Base-by-base conservation (phyloP, 2,113 vertebrate genomes). In the Microtus ochrogaster region DNA sequence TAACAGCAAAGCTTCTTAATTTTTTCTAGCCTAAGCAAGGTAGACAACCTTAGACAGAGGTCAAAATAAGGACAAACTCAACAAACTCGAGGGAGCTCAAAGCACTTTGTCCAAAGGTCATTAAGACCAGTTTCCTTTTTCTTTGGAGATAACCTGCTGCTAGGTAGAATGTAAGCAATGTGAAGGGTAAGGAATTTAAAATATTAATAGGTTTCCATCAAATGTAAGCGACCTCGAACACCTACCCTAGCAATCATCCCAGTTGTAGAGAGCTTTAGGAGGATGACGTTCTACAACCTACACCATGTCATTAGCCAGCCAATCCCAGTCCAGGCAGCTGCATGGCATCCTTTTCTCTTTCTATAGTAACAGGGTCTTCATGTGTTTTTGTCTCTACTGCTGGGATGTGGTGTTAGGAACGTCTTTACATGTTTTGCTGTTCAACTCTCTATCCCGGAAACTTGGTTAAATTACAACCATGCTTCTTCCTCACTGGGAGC, bases 331-430 rank as follows among this genome's bases (percentile, higher is more conserved):
- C 84, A 2, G 5, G 70, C 21, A 44, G 17, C 12, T 17, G 76
- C 49, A 96, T 58, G 77, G 49, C 21, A 90, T n/a, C 28, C 78
- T 58, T 94, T 94, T 86, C 86, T 21, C 26, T 13, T 94, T 70
- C 68, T 33, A 5, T 6, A 79, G 9, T 85, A 47, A 92, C 1
- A 81, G 16, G 19, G 33, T 14, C 68, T 33, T 49, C 49, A 0
- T 55, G 52, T 73, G 52, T 26, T 77, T 81, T 39, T 72, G 41
- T 63, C 73, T 95, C 83, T 47, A 81, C 47, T 84, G 79, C 22
- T 90, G 89, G 28, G 33, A 94, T 70, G 65, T 90, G 36, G 3
- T 87, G 33, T 78, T 58, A 78, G 39, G 17, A 72, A 88, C 55
- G 74, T 65, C 89, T 92, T 93, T 19, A 85, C 49, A 72, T 63